Base-by-base conservation (phyloP, 2,797 vertebrate genomes). In the Pitangus sulphuratus region DNA sequence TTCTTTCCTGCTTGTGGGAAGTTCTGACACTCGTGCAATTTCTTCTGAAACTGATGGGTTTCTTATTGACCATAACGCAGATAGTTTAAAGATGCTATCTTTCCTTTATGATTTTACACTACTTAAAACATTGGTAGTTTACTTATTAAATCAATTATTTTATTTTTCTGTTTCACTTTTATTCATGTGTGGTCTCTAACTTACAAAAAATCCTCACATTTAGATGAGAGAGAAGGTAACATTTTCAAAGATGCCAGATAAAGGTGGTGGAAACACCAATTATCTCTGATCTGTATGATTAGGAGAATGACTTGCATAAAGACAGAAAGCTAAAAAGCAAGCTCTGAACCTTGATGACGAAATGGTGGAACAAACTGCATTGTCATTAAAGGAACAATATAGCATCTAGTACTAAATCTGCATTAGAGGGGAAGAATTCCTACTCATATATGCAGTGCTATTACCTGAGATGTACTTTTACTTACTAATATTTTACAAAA, bases 391-490 rank as follows among this genome's bases (percentile, higher is more conserved):
- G 65, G 45, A 84, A 80, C 18, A 64, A 24, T 28, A 77, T 1
- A 0, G 9, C 50, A 88, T 25, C 28, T 44, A 82, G 44, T 45
- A 86, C 79, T 54, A 94, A 84, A 72, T 35, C 31, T 53, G 24
- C 65, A 84, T 1, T 2, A 12, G 45, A 94, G 18, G 30, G 40
- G 45, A 64, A 65, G 54, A 87, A 92, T 78, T 84, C 53, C 64
- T 54, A 40, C 24, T 24, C 18, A 2, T 53, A n/a, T 37, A 96
- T 87, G 57, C 37, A 51, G n/a, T 10, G 35, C 22, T 74, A 15
- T 57, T 78, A 87, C 54, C 87, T 47, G 35, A 92, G 61, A 84
- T 35, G 33, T 44, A 47, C 57, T 87, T 92, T 35, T 61, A 51
- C 51, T 92, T 71, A 85, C 44, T 42, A 47, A 31, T 31, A 64